A percentile compares a stretch with the other conserved stretches of the same genome.
phyloP scores from a whole-genome alignment of 2,113 vertebrate species.

The Montifringilla adamsi region DNA sequence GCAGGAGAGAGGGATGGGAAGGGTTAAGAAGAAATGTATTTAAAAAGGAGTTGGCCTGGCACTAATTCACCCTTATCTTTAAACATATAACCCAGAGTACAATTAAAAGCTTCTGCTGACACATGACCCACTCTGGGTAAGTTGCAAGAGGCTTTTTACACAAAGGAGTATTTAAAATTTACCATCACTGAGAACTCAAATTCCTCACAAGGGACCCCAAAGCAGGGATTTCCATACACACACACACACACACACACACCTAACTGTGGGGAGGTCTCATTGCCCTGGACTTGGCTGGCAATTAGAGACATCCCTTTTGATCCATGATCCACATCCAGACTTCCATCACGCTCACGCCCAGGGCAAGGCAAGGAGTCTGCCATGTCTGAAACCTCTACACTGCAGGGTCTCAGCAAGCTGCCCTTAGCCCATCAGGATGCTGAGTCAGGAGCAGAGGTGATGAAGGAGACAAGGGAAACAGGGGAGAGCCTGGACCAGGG shows the following conservation, averaged over 20 bases:
- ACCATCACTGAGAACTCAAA: not conserved
- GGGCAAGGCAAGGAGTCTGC: not conserved
- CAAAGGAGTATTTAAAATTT: not conserved
- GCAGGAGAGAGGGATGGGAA: not conserved
- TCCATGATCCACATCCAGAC: not conserved
- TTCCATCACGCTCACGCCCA: accelerated
- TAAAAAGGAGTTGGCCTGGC: not conserved
- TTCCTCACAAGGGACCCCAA: not conserved
- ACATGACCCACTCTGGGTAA: not conserved
- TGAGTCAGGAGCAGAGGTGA: not conserved
- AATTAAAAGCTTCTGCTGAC: constrained; percentile 22
- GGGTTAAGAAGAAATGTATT: not conserved
- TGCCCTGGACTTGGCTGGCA: not conserved
- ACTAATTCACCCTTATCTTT: constrained; percentile 25
- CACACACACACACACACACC: not conserved
- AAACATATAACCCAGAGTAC: not conserved
- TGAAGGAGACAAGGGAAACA: not conserved
- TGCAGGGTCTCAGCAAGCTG: not conserved
- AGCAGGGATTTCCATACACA: not conserved
- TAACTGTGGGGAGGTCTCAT: not conserved
- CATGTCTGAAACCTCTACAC: not conserved
- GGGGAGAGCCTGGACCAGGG: not conserved
- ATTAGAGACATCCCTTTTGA: not conserved
- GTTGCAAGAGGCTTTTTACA: constrained; percentile 9
- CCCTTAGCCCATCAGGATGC: not conserved